Base-by-base conservation (phyloP, 2,888 invertebrate species). In the Crocallis elinguaria region DNA sequence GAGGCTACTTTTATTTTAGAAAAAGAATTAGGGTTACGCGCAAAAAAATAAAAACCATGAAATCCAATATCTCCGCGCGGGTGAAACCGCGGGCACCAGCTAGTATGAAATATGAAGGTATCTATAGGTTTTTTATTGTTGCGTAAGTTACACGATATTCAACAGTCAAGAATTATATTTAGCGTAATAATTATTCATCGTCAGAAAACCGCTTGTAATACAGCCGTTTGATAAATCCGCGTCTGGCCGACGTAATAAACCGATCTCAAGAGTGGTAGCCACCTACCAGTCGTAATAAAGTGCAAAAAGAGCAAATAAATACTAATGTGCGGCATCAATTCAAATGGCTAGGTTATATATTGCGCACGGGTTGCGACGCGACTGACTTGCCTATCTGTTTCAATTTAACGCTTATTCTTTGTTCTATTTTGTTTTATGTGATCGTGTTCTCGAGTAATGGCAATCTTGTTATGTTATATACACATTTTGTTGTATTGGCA, bases 281-380 rank as follows among this genome's bases (percentile, higher is more conserved):
- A 43, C 14, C 30, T 23, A 19, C 37, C 13, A 30, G 41, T 13
- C 13, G 37, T 38, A 23, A 30, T 41, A 48, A 48, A 53, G 9
- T 17, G 29, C 37, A 48, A 43, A 46, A 42, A 46, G 36, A 36
- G 36, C 12, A 46, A 37, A 38, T 37, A 45, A 35, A 39, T 35
- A 36, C 30, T 52, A 52, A 41, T 46, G 46, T 7, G 41, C 41
- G 12, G 35, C 41, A 46, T 52, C 32, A 32, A 41, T 42, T 52
- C 36, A 41, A 51, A 39, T 12, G 11, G 46, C 41, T 35, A 30
- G 36, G 29, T 51, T 41, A 46, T 52, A 52, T 41, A 46, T 46
- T 29, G 35, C 51, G 17, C 30, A 21, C 39, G 39, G 6, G 30
- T 14, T 39, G 16, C 17, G 7, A 36, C 21, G 25, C 23, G 9